phyloP scores from a whole-genome alignment of 2,888 invertebrate genomes.

The Apamea epomidion region DNA sequence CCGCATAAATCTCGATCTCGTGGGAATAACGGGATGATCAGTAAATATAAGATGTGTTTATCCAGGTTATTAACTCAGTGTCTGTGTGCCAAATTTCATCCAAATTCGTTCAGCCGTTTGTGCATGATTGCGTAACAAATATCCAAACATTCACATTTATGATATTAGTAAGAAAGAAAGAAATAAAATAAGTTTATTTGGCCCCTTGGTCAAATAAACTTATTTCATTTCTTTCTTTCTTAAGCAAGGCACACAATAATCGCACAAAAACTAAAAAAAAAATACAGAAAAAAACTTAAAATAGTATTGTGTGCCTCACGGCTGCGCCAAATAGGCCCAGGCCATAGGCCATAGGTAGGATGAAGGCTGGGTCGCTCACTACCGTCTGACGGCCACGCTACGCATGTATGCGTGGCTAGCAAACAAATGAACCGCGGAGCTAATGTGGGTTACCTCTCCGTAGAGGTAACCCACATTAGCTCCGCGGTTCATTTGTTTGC shows the following conservation, averaged over 20 bases:
- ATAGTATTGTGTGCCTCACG: neutral
- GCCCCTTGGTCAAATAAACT: too few relatives aligned
- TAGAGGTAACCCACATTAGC: too few relatives aligned
- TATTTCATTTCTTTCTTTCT: too few relatives aligned
- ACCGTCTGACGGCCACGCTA: too few relatives aligned
- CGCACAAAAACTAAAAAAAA: neutral
- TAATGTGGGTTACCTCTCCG: neutral
- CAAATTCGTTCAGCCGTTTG: neutral
- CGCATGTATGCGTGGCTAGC: neutral
- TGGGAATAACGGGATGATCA: neutral
- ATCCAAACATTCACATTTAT: neutral
- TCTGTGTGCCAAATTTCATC: neutral
- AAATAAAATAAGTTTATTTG: too few relatives aligned
- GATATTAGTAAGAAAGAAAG: neutral
- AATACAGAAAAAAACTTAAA: neutral
- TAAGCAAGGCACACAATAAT: neutral
- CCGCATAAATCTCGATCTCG: neutral
- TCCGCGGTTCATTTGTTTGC: too few relatives aligned
- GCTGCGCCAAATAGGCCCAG: neutral
- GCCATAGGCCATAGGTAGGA: too few relatives aligned
- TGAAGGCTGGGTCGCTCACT: too few relatives aligned
- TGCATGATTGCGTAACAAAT: neutral
- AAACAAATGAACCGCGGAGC: neutral
- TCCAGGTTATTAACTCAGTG: neutral
- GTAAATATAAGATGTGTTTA: neutral